phyloP scores from a whole-genome alignment of 2,888 invertebrate genomes.

The Polymixis lichenea region DNA sequence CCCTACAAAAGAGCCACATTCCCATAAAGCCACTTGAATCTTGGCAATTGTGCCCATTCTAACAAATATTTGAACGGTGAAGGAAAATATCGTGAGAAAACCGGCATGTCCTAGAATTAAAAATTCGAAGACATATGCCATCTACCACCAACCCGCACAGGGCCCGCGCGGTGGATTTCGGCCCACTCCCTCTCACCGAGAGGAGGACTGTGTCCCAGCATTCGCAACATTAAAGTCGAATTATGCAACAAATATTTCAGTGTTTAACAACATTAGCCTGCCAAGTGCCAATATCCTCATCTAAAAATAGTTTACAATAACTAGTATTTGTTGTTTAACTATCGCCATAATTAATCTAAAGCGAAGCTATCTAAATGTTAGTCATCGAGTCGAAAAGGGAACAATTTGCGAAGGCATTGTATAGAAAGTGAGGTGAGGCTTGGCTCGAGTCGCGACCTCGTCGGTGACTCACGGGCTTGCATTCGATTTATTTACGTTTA shows the following conservation, averaged over 20 bases:
- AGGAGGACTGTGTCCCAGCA: no score
- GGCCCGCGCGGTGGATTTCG: no score
- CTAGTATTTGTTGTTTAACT: constrained; percentile 26
- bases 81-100: no score
- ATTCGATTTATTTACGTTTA: constrained; percentile 63
- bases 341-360: constrained; percentile 55
- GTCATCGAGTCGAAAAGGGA: constrained; percentile 74
- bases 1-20: not conserved
- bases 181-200: no score
- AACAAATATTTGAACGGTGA: not conserved
- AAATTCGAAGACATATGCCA: no score
- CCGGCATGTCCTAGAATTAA: no score
- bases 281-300: constrained; percentile 24
- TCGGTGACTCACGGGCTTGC: constrained; percentile 73
- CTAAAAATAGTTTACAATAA: constrained; percentile 33
- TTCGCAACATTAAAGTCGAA: no score
- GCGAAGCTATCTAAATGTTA: constrained; percentile 66
- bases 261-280: not conserved
- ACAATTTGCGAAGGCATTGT: constrained; percentile 72
- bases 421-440: constrained; percentile 77
- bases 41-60: not conserved
- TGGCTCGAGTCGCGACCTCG: constrained; percentile 71
- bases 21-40: not conserved
- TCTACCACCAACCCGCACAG: no score
- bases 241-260: constrained; percentile 1